These are phyloP conservation scores for Gallinago solitaria DNA, from an alignment of 2,797 vertebrate species.

Conservation along the genomic window DNA sequence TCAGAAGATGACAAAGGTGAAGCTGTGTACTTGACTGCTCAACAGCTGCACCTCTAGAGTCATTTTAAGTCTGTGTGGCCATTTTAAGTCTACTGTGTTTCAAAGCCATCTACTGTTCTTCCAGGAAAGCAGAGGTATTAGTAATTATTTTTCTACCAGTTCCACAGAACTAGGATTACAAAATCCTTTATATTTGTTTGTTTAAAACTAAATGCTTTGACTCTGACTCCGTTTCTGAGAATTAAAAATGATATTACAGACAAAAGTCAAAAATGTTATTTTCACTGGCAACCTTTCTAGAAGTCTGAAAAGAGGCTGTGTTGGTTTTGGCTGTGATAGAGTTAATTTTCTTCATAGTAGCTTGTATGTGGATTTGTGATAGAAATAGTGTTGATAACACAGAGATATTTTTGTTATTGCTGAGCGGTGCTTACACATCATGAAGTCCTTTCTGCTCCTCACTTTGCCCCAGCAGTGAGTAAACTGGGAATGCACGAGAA, in stretches of 20 bases:
- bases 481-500: background rate
- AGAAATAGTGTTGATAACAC: background rate
- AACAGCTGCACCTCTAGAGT: background rate
- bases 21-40: background rate
- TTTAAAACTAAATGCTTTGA: background rate
- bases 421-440: background rate
- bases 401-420: background rate
- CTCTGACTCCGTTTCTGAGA: background rate
- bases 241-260: background rate
- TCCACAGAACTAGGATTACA: background rate
- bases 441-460: background rate
- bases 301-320: background rate
- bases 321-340: background rate
- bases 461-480: background rate
- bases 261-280: background rate
- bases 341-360: background rate
- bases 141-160: background rate
- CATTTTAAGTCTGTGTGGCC: background rate
- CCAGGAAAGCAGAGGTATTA: background rate
- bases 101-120: background rate
- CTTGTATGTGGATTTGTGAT: background rate
- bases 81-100: background rate
- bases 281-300: background rate
- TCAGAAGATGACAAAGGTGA: background rate
- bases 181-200: background rate